A percentile compares a stretch with the other conserved stretches of the same genome.
phyloP scores from a whole-genome alignment of 2,113 vertebrate species.

The Oreochromis aureus region DNA sequence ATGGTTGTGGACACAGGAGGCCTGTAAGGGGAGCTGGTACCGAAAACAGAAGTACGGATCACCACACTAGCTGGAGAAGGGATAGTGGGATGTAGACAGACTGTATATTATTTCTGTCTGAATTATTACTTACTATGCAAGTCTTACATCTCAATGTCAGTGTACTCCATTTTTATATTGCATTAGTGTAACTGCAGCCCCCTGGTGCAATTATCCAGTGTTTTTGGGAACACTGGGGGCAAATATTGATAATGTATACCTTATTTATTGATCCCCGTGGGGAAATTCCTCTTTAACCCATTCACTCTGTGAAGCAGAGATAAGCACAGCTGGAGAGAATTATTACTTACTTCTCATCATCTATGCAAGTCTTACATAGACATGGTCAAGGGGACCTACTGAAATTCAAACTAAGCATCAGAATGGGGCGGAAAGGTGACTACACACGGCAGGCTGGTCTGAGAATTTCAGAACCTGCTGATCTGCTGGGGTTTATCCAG shows the following conservation, averaged over 20 bases:
- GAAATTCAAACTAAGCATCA: neutral
- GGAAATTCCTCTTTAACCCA: neutral
- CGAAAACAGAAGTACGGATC: neutral
- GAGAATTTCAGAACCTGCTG: neutral
- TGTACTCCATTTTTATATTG: neutral
- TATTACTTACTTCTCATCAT: fast-evolving
- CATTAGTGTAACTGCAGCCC: fast-evolving
- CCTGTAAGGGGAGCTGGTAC: neutral
- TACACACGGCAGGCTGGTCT: neutral
- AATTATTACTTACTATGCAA: neutral
- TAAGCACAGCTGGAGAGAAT: neutral
- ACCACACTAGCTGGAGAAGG: fast-evolving
- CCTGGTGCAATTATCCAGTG: neutral
- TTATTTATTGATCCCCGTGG: neutral
- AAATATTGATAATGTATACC: fast-evolving
- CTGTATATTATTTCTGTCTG: neutral
- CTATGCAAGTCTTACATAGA: neutral
- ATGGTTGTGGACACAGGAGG: neutral
- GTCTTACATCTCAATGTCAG: neutral
- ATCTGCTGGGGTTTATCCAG: fast-evolving
- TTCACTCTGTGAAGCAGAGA: neutral
- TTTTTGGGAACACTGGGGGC: neutral
- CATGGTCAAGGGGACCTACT: neutral
- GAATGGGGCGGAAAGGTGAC: neutral
- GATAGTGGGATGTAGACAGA: neutral